Percentiles rank a stretch among this genome's conserved stretches.
phyloP scores from a whole-genome alignment of 2,113 vertebrate genomes.

The Girardinichthys multiradiatus region DNA sequence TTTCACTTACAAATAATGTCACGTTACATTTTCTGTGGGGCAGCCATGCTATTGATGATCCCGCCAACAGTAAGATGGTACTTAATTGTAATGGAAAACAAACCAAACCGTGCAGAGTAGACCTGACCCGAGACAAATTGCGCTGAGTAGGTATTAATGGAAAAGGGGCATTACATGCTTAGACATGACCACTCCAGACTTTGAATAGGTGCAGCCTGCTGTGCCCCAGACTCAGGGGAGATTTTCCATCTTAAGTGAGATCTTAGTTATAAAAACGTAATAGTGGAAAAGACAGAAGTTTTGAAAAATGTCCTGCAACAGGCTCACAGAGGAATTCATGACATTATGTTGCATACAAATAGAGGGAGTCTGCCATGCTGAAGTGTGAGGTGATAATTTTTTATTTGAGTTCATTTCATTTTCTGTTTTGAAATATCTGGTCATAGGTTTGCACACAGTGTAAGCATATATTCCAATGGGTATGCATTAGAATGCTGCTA shows the following conservation, averaged over 20 bases:
- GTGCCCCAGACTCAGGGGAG: slow-evolving; percentile 38
- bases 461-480: neutral
- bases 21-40: too few species aligned
- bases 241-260: slow-evolving; percentile 66
- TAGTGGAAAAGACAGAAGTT: neutral
- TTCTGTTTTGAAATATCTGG: neutral
- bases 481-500: neutral
- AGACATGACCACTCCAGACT: slow-evolving; percentile 43
- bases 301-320: slow-evolving; percentile 28
- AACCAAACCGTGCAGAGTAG: too few species aligned
- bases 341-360: neutral
- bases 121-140: too few species aligned
- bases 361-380: neutral
- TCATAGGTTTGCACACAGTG: neutral
- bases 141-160: too few species aligned
- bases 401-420: neutral
- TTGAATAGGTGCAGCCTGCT: slow-evolving; percentile 38
- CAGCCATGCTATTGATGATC: too few species aligned
- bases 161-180: too few species aligned
- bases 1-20: too few species aligned
- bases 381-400: neutral
- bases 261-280: slow-evolving; percentile 61
- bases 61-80: too few species aligned
- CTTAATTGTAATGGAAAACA: too few species aligned
- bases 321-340: slow-evolving; percentile 3